Percentiles rank a stretch among this genome's conserved stretches.
Evolutionary conservation across 1,140 invertebrate genomes (phyloP).

Genomic region (Polyergus mexicanus): DNA sequence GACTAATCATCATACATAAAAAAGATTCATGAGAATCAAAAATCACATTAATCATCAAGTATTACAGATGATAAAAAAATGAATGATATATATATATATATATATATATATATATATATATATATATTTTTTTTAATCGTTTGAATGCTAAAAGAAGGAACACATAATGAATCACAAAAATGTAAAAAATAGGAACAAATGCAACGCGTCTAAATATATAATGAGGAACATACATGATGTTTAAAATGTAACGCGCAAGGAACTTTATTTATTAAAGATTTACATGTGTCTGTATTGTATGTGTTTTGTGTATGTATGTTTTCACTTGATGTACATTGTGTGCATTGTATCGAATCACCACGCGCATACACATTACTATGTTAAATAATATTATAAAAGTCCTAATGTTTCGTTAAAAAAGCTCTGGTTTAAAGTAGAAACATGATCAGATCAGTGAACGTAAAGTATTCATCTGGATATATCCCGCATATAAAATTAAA

Average conservation of each 20-base stretch:
- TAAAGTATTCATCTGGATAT: conserved; percentile 32
- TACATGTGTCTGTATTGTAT: conserved; percentile 56
- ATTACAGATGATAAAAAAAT: conserved; percentile 49
- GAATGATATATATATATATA: too few relatives aligned
- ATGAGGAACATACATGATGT: conserved; percentile 82
- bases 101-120: too few relatives aligned
- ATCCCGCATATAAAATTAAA: conserved; percentile 15
- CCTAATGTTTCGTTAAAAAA: conserved; percentile 26
- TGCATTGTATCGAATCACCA: conserved; percentile 40
- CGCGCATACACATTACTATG: conserved; percentile 33
- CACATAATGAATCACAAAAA: conserved; percentile 70
- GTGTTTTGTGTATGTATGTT: conserved; percentile 26
- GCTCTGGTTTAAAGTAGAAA: conserved; percentile 1
- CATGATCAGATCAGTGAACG: conserved; percentile 30
- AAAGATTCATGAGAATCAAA: conserved; percentile 26
- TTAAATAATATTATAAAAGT: conserved; percentile 29
- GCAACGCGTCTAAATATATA: conserved; percentile 72
- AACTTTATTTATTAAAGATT: conserved; percentile 80
- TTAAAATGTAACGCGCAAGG: conserved; percentile 80
- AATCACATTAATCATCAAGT: conserved; percentile 27
- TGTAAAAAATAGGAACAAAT: conserved; percentile 85
- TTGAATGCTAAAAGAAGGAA: conserved; percentile 63
- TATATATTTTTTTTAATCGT: conserved; percentile 14
- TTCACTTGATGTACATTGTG: conserved; percentile 30
- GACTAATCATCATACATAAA: background rate